Percentiles rank a stretch among this genome's conserved stretches.
Conservation (phyloP, 2,113 vertebrate genomes). For the Falcunculus frontatus region DNA sequence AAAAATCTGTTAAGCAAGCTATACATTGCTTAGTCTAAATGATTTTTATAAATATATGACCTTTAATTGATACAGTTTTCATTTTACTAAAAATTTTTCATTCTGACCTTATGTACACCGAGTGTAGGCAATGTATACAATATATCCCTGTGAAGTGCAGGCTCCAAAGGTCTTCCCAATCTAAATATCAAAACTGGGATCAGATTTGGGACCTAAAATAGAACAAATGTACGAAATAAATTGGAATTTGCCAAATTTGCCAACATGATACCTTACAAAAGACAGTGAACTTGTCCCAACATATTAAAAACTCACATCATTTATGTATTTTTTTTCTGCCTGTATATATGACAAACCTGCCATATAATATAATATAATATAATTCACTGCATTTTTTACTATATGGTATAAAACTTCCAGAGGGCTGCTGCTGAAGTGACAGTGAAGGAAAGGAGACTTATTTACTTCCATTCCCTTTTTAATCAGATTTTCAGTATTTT, state of each 20-base stretch:
- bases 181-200: conserved; percentile 88
- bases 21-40: background rate
- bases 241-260: background rate
- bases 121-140: conserved; percentile 86
- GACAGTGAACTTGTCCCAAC: background rate
- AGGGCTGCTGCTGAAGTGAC: background rate
- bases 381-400: background rate
- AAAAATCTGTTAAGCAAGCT: background rate
- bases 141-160: conserved; percentile 75
- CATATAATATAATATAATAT: background rate
- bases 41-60: background rate
- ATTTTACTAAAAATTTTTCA: background rate
- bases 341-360: background rate
- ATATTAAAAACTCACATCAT: background rate
- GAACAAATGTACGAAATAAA: background rate
- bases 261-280: fast-evolving
- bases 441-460: background rate
- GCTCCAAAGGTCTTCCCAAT: conserved; percentile 81
- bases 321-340: background rate
- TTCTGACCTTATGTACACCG: conserved; percentile 89
- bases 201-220: conserved; percentile 84
- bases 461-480: background rate
- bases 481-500: background rate
- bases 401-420: background rate
- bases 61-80: background rate